A percentile compares a stretch with the other conserved stretches of the same genome.
Evolutionary conservation across 2,113 vertebrate species (phyloP).

Genomic region (Nycticryphes semicollaris): DNA sequence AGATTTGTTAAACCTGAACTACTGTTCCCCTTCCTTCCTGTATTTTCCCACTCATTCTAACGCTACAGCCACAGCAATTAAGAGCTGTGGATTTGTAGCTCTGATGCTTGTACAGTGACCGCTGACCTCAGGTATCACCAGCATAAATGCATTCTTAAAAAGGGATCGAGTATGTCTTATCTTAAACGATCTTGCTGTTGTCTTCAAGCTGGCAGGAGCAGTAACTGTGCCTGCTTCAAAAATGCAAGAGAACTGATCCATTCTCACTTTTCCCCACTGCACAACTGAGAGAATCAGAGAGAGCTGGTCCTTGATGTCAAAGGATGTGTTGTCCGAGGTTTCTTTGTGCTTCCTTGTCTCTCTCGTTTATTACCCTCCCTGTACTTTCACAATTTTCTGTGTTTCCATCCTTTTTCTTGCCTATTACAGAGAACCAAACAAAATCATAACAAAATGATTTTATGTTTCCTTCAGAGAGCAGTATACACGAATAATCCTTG

Average conservation of each 20-base stretch:
- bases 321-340: background rate
- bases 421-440: background rate
- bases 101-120: background rate
- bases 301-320: background rate
- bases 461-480: conserved; percentile 82
- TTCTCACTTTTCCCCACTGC: background rate
- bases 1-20: background rate
- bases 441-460: background rate
- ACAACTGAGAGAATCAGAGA: background rate
- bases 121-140: background rate
- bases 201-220: background rate
- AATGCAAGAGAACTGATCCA: background rate
- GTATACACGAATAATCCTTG: conserved; percentile 89
- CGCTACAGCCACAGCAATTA: rapidly evolving
- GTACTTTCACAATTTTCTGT: background rate
- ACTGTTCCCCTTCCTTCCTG: background rate
- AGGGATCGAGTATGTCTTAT: background rate
- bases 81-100: background rate
- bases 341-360: background rate
- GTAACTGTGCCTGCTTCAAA: background rate
- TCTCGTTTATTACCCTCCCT: background rate
- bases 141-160: background rate
- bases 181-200: background rate
- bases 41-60: background rate
- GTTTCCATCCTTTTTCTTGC: background rate